phyloP scores from a whole-genome alignment of 1,140 invertebrate genomes.

The Drosophila littoralis region DNA sequence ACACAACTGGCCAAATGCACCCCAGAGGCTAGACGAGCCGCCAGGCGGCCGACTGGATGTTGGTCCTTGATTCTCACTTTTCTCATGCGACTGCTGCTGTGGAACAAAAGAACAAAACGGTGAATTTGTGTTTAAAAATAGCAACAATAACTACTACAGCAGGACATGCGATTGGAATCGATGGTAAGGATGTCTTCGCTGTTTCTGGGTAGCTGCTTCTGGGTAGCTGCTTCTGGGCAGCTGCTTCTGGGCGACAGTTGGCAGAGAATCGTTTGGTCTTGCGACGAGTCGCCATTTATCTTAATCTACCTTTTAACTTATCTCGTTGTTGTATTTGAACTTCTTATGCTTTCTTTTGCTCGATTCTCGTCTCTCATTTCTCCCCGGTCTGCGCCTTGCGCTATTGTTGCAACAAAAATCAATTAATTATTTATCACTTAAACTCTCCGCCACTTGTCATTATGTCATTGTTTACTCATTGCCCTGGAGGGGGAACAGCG shows the following conservation, averaged over 20 bases:
- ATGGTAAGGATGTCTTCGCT: too few species aligned
- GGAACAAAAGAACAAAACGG: conserved; percentile 76
- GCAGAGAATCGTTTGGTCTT: conserved; percentile 13
- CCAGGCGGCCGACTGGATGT: background rate
- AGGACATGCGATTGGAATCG: too few species aligned
- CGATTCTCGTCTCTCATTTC: conserved; percentile 14
- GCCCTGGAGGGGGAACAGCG: conserved; percentile 46
- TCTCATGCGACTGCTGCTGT: conserved; percentile 56
- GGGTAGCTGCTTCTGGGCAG: conserved; percentile 41
- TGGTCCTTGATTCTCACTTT: conserved; percentile 17
- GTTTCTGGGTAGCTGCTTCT: too few species aligned
- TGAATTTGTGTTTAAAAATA: conserved; percentile 78
- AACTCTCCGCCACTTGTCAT: conserved; percentile 84
- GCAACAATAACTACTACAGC: conserved; percentile 47
- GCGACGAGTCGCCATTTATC: conserved; percentile 76
- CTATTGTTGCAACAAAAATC: conserved; percentile 82
- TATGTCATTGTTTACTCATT: conserved; percentile 84
- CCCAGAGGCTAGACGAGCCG: conserved; percentile 51
- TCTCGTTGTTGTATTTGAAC: conserved; percentile 72
- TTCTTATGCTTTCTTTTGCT: conserved; percentile 51
- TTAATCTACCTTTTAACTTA: conserved; percentile 83
- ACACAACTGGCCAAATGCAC: conserved; percentile 78
- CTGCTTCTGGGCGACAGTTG: conserved; percentile 45
- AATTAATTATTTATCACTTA: conserved; percentile 85
- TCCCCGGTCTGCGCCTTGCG: conserved; percentile 33